These are phyloP conservation scores for Bombus balteatus DNA, from an alignment of 1,140 invertebrate species.

Conservation along the genomic window DNA sequence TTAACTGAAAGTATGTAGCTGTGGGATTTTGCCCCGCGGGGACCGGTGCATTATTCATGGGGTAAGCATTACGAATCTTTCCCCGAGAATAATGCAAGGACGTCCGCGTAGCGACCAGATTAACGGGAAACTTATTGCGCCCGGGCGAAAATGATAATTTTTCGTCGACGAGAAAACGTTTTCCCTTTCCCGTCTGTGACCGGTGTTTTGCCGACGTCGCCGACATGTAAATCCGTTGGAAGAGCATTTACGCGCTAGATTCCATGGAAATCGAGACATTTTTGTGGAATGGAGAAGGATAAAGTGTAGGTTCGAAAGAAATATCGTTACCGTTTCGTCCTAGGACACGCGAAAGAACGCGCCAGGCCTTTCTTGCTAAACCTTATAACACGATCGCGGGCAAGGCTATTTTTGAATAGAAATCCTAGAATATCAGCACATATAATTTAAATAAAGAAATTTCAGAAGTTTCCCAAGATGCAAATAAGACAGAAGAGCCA, in stretches of 20 bases:
- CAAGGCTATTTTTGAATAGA: not conserved
- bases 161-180: not conserved
- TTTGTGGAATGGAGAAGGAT: not conserved
- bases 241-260: not conserved
- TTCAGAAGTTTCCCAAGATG: too few species aligned
- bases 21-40: constrained; percentile 55
- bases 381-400: not conserved
- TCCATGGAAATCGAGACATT: not conserved
- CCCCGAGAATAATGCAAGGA: constrained; percentile 63
- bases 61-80: constrained; percentile 65
- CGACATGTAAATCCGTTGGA: not conserved
- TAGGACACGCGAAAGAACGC: too few species aligned
- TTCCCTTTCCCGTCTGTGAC: not conserved
- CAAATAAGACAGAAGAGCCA: too few species aligned
- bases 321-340: not conserved
- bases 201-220: not conserved
- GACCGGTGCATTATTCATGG: constrained; percentile 66
- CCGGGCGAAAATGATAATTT: constrained; percentile 32
- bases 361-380: not conserved
- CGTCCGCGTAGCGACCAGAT: constrained; percentile 60
- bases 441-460: too few species aligned
- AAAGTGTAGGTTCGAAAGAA: not conserved
- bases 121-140: constrained; percentile 67
- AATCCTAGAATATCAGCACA: not conserved
- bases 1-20: constrained; percentile 69